Percentiles rank a stretch among this genome's conserved stretches.
These are phyloP conservation scores for Dreissena rostriformis DNA, from an alignment of 1,140 invertebrate species.

Conservation along the genomic window DNA sequence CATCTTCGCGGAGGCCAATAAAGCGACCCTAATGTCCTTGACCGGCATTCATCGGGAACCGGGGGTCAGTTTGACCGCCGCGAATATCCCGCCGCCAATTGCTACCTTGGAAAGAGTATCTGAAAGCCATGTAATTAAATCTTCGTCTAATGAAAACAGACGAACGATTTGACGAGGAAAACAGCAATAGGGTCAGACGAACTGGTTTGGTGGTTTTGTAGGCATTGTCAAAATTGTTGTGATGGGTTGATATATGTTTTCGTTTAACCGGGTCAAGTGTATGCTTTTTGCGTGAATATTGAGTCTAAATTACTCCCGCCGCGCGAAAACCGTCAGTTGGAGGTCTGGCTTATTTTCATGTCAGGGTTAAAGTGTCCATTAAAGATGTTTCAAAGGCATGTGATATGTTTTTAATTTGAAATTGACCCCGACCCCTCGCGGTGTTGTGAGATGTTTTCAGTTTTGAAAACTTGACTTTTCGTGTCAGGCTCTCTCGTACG, in stretches of 20 bases:
- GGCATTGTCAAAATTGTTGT: not conserved
- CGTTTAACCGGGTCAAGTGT: not conserved
- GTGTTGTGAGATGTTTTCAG: not conserved
- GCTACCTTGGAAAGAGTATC: not conserved
- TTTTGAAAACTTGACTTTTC: not conserved
- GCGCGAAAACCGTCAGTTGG: not conserved
- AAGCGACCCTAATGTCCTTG: too few relatives aligned
- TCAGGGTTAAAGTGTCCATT: not conserved
- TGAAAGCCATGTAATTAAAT: not conserved
- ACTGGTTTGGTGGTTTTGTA: not conserved
- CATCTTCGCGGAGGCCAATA: too few relatives aligned
- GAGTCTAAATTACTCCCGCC: not conserved
- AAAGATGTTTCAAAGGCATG: not conserved
- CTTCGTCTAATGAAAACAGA: not conserved
- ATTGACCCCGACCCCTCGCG: not conserved
- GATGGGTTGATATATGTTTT: not conserved
- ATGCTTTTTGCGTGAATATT: not conserved
- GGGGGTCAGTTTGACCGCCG: not conserved
- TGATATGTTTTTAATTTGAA: conserved; percentile 1
- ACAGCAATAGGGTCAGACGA: too few relatives aligned
- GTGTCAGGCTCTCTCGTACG: not conserved
- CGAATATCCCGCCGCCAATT: not conserved
- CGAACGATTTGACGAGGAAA: too few relatives aligned
- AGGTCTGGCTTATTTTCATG: not conserved
- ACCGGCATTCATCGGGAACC: too few relatives aligned